Conservation (phyloP, 2,113 vertebrate species). For the Pithys albifrons region DNA sequence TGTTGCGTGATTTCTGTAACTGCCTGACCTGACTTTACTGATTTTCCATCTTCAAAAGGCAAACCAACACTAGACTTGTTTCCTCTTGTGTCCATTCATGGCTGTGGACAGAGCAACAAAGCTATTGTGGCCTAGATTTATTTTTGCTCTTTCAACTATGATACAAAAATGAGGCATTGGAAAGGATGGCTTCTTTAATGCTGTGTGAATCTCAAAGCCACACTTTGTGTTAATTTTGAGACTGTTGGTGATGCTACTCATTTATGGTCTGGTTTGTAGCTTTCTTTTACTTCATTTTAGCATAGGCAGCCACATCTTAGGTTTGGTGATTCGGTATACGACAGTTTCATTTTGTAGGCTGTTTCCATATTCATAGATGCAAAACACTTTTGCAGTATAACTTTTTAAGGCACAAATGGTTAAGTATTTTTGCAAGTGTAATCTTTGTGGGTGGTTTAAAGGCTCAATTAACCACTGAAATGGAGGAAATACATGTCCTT, state of each 20-base stretch:
- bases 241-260: background rate
- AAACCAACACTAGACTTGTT: background rate
- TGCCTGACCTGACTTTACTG: background rate
- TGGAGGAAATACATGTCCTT: constrained; percentile 22
- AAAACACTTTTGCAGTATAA: background rate
- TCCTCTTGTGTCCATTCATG: background rate
- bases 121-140: background rate
- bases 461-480: constrained; percentile 16
- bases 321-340: background rate
- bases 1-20: background rate
- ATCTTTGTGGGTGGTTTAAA: constrained; percentile 45
- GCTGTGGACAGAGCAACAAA: background rate
- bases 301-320: background rate
- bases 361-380: background rate
- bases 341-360: background rate
- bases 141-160: background rate
- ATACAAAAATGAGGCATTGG: background rate
- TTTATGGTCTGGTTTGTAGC: background rate
- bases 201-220: background rate
- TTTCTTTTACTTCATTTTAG: background rate
- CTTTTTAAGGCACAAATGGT: background rate
- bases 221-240: background rate
- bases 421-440: constrained; percentile 25
- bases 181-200: background rate
- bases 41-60: background rate